phyloP scores from a whole-genome alignment of 2,797 vertebrate genomes.

The Lateolabrax maculatus region DNA sequence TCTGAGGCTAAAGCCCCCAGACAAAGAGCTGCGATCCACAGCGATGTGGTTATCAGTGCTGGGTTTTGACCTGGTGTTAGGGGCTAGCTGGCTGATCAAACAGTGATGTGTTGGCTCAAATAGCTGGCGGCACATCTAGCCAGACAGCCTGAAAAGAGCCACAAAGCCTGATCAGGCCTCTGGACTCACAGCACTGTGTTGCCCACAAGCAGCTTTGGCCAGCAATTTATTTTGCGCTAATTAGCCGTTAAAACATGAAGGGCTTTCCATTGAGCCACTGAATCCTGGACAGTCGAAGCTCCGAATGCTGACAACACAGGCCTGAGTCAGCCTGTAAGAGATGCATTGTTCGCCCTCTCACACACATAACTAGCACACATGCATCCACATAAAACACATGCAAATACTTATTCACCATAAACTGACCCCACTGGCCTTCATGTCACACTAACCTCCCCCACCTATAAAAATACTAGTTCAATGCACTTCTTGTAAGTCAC shows the following conservation, averaged over 20 bases:
- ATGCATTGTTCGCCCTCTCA: conserved; percentile 56
- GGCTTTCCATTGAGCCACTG: conserved; percentile 53
- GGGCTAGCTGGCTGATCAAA: conserved; percentile 61
- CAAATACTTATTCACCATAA: conserved; percentile 34
- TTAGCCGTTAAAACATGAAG: conserved; percentile 73
- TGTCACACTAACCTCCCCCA: background rate
- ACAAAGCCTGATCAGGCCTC: conserved; percentile 62
- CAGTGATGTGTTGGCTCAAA: conserved; percentile 54
- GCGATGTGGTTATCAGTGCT: conserved; percentile 53
- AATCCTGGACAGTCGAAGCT: conserved; percentile 53
- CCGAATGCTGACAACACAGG: conserved; percentile 56
- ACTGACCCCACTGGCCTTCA: conserved; percentile 33
- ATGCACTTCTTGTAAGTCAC: too few species aligned
- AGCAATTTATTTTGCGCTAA: conserved; percentile 72
- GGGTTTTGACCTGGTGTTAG: conserved; percentile 67
- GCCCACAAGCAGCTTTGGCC: conserved; percentile 51
- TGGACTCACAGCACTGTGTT: conserved; percentile 63
- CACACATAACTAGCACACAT: background rate
- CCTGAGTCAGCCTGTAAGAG: conserved; percentile 63
- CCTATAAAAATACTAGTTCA: background rate
- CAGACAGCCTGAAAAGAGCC: conserved; percentile 64
- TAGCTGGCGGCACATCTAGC: conserved; percentile 55
- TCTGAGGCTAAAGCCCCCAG: conserved; percentile 61
- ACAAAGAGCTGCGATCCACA: conserved; percentile 68
- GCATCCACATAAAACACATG: conserved; percentile 18